Evolutionary conservation across 2,888 invertebrate genomes (phyloP).

Genomic region (Pseudococcus longispinus): DNA sequence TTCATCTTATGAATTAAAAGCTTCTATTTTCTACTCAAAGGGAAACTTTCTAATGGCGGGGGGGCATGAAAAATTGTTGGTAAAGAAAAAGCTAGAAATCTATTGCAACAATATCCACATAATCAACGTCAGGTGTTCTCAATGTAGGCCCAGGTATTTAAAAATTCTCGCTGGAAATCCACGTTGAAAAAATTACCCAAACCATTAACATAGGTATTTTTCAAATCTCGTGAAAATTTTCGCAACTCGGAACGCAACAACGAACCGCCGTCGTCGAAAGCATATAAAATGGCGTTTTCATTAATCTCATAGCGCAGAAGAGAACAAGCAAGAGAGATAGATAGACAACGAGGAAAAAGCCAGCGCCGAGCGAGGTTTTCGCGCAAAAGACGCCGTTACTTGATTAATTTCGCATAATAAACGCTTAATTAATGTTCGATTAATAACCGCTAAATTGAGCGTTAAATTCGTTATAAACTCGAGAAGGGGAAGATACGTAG

Average conservation of each 20-base stretch:
- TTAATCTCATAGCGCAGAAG: background rate
- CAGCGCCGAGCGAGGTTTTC: background rate
- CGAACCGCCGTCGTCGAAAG: background rate
- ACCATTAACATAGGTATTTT: background rate
- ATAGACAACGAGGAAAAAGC: background rate
- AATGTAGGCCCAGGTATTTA: no score
- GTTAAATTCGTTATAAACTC: slow-evolving; percentile 64
- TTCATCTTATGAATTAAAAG: no score
- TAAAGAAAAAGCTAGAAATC: no score
- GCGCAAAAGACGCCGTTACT: slow-evolving; percentile 48
- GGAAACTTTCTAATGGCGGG: no score
- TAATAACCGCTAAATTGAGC: slow-evolving; percentile 69
- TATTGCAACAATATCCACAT: no score
- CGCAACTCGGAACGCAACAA: background rate
- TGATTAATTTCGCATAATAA: slow-evolving; percentile 58
- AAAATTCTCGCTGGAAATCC: no score
- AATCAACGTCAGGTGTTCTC: no score
- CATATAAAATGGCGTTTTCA: slow-evolving; percentile 11
- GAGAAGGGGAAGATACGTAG: slow-evolving; percentile 48
- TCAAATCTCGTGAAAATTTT: background rate
- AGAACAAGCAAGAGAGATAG: background rate
- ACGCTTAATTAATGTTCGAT: slow-evolving; percentile 68
- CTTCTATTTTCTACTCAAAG: no score
- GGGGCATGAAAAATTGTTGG: no score
- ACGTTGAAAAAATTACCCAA: no score